These are phyloP conservation scores for Pteruthius melanotis DNA, from an alignment of 2,113 vertebrate species.

Conservation along the genomic window DNA sequence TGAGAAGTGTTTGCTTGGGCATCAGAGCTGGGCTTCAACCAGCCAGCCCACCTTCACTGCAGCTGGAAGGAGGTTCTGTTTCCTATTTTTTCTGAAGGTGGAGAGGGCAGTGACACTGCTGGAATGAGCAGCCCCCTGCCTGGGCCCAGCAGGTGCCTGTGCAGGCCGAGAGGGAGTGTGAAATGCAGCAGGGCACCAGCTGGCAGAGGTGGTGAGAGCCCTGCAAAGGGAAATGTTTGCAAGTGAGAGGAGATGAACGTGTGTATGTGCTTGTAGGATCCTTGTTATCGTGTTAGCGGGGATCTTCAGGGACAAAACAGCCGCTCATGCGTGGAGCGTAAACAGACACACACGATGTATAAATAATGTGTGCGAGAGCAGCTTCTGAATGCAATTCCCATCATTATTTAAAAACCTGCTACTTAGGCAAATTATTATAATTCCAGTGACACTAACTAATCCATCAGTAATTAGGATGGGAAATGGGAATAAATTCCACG, in stretches of 20 bases:
- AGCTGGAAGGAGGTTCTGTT: neutral
- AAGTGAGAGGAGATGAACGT: neutral
- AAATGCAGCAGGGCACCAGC: neutral
- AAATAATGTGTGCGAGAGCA: constrained; percentile 26
- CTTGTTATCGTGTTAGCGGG: neutral
- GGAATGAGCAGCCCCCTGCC: neutral
- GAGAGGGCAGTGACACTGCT: neutral
- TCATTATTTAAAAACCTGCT: constrained; percentile 45
- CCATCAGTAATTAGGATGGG: constrained; percentile 55
- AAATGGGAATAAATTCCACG: constrained; percentile 49
- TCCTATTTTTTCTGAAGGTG: neutral
- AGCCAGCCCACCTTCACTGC: neutral
- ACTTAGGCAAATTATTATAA: constrained; percentile 58
- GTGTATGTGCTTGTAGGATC: neutral
- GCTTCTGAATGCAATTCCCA: neutral
- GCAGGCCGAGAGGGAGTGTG: neutral
- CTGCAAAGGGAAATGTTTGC: neutral
- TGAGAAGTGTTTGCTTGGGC: neutral
- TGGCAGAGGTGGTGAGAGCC: neutral
- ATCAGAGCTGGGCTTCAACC: neutral
- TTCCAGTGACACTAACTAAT: constrained; percentile 57
- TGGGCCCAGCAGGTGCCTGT: fast-evolving
- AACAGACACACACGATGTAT: constrained; percentile 14
- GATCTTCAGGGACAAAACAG: constrained; percentile 38
- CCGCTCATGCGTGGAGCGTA: constrained; percentile 34